Base-by-base conservation (phyloP, 2,888 invertebrate species). In the Acleris cristana region DNA sequence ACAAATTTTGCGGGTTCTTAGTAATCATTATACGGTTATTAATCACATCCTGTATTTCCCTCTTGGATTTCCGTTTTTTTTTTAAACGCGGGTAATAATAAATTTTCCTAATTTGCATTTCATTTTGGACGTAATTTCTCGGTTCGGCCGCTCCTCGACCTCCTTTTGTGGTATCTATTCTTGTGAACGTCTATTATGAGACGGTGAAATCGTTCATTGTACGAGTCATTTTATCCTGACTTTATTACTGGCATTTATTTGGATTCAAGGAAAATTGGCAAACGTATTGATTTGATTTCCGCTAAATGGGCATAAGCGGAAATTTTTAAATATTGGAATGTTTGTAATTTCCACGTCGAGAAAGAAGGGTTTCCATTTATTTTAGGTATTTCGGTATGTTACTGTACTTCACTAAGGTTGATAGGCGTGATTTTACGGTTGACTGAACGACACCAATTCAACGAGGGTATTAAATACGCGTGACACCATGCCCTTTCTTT, bases 91-190 rank as follows among this genome's bases (percentile, higher is more conserved):
- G 81, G 86, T 86, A 84, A 89, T 88, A 88, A 89, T 90, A 88
- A 88, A 88, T 90, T 87, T 85, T 78, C 78, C 82, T 88, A 86
- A 91, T 91, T 91, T 91, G 86, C 90, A 89, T 90, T 88, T 83
- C 82, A 85, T 87, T 88, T 84, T 80, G 78, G 79, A 66, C 78
- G 78, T 85, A 85, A 85, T 85, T 84, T 86, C 79, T 82, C 81
- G 82, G 80, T 83, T 76, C 78, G 78, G 74, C 75, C 66, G 62
- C 53, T 58, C 54, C 67, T 67, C 67, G 67, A 67, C 67, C 67
- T 67, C 58, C 57, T 58, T 66, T 67, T 67, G 58, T 67, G 67
- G 67, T 67, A 67, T 67, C 67, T 67, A 67, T 67, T 67, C 67
- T 57, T 53, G 58, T 49, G 58, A 52, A 56, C 48, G 62, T 53